Conservation (phyloP, 2,888 invertebrate species). For the Glomeris marginata region DNA sequence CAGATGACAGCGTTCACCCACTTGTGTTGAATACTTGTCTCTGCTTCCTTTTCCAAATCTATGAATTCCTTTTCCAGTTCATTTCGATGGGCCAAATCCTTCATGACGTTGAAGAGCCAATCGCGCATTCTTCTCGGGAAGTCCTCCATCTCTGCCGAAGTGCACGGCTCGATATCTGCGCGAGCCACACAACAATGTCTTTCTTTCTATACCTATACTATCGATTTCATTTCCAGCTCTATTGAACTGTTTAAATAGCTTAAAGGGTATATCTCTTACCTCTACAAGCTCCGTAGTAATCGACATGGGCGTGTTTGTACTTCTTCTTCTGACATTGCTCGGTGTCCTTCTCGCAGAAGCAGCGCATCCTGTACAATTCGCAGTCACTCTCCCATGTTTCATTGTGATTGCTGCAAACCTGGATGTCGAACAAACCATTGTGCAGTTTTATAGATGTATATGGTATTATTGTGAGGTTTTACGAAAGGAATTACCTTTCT, state of each 20-base stretch:
- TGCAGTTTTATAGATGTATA: background rate
- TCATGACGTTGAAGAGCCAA: constrained; percentile 96
- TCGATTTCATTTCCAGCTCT: too few species aligned
- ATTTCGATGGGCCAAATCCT: constrained; percentile 75
- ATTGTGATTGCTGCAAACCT: constrained; percentile 85
- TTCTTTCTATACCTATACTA: background rate
- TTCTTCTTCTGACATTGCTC: constrained; percentile 52
- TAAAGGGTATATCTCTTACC: constrained; percentile 52
- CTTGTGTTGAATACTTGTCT: constrained; percentile 29
- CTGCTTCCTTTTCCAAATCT: constrained; percentile 76
- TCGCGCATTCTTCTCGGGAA: constrained; percentile 95
- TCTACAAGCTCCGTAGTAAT: constrained; percentile 64
- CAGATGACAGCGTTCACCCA: constrained; percentile 74
- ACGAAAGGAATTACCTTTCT: constrained; percentile 42
- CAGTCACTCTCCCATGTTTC: constrained; percentile 92
- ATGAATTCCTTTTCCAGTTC: constrained; percentile 68
- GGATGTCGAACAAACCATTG: background rate
- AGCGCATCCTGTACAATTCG: constrained; percentile 81
- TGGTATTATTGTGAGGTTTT: background rate
- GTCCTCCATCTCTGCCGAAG: constrained; percentile 73
- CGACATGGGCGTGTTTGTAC: constrained; percentile 77
- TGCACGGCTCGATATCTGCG: constrained; percentile 44
- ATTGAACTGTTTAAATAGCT: constrained; percentile 19
- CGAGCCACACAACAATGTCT: background rate
- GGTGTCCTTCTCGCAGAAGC: constrained; percentile 61